Evolutionary conservation across 1,140 invertebrate species (phyloP).

Genomic region (Drosophila sp.): DNA sequence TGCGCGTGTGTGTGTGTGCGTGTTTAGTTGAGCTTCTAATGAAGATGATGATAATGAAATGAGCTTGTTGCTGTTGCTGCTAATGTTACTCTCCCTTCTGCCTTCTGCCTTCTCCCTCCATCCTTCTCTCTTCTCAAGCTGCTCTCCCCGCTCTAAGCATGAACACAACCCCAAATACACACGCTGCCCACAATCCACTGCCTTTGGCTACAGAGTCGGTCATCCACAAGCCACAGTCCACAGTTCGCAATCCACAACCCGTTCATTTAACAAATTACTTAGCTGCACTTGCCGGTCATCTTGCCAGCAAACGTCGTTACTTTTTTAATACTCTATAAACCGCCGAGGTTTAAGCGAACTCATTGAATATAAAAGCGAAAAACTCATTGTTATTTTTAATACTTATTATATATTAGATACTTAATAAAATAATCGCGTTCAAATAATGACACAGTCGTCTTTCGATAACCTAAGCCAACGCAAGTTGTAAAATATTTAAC

Average conservation of each 20-base stretch:
- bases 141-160: not conserved
- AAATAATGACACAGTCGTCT: constrained; percentile 3
- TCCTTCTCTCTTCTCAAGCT: no score
- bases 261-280: constrained; percentile 61
- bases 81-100: not conserved
- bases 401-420: not conserved
- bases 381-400: not conserved
- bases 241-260: constrained; percentile 53
- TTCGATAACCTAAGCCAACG: not conserved
- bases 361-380: constrained; percentile 1
- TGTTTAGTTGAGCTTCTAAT: constrained; percentile 61
- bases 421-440: not conserved
- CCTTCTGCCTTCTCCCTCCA: no score
- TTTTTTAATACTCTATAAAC: constrained; percentile 50
- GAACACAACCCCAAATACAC: constrained; percentile 8
- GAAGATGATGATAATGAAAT: constrained; percentile 78
- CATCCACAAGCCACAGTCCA: constrained; percentile 37
- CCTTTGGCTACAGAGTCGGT: constrained; percentile 20
- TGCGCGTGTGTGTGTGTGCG: constrained; percentile 11
- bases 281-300: constrained; percentile 48
- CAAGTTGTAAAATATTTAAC: not conserved
- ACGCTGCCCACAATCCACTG: constrained; percentile 18
- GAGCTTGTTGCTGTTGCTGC: constrained; percentile 40
- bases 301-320: constrained; percentile 26
- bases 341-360: not conserved